Percentiles rank a stretch among this genome's conserved stretches.
These are phyloP conservation scores for Linnaemya vulpina DNA, from an alignment of 2,888 invertebrate species.

Conservation along the genomic window DNA sequence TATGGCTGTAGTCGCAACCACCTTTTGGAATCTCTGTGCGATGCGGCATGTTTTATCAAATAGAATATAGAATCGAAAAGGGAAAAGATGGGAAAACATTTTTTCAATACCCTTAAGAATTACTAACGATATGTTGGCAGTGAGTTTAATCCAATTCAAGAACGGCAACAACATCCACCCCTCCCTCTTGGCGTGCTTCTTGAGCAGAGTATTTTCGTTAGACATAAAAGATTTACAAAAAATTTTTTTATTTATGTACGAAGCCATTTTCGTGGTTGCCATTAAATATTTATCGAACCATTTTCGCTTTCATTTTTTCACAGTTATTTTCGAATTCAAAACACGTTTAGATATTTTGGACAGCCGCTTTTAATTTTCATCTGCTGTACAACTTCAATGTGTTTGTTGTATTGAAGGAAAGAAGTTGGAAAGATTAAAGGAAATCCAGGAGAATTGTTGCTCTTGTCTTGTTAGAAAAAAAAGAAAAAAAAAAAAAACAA, in stretches of 20 bases:
- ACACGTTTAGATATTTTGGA: neutral
- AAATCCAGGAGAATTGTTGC: neutral
- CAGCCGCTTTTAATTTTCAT: constrained; percentile 3
- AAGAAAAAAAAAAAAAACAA: neutral
- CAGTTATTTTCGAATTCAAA: neutral
- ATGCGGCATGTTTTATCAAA: neutral
- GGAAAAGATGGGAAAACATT: neutral
- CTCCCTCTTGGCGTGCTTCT: neutral
- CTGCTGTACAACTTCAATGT: neutral
- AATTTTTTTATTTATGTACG: neutral
- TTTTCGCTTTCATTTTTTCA: neutral
- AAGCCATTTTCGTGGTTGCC: neutral
- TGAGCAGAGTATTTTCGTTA: neutral
- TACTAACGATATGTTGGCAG: constrained; percentile 3
- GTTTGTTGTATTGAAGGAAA: neutral
- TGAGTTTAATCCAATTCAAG: neutral
- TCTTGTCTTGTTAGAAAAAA: neutral
- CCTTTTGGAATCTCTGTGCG: neutral
- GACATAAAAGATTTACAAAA: neutral
- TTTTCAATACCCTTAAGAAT: neutral
- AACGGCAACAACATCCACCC: neutral
- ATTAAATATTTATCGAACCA: neutral
- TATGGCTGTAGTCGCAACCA: neutral
- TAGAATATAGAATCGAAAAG: neutral
- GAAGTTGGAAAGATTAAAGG: neutral